These are phyloP conservation scores for Eulemur rubriventer DNA, from an alignment of 2,797 vertebrate genomes.

Conservation along the genomic window DNA sequence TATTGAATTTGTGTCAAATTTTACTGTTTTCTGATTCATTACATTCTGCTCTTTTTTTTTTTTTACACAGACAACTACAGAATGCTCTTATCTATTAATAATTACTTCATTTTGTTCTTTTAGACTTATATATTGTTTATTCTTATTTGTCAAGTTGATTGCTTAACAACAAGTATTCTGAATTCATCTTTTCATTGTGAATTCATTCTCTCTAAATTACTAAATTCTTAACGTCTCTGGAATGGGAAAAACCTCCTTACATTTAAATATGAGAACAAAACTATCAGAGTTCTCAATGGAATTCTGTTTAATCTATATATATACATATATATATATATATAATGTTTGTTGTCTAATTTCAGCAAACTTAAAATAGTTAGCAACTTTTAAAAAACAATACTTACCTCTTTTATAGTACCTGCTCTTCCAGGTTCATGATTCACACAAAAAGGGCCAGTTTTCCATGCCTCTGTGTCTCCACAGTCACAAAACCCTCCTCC, in stretches of 20 bases:
- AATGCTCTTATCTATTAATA: background rate
- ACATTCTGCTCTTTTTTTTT: background rate
- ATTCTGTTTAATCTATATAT: conserved; percentile 7
- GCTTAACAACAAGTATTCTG: conserved; percentile 30
- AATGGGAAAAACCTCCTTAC: background rate
- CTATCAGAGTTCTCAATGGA: background rate
- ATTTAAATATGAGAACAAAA: conserved; percentile 44
- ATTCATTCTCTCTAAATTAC: background rate
- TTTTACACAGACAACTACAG: background rate
- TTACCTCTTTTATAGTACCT: conserved; percentile 92
- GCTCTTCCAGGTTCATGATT: conserved; percentile 92
- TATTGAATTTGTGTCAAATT: conserved; percentile 23
- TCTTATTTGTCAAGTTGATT: background rate
- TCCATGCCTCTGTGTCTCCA: conserved; percentile 98
- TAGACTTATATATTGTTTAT: background rate
- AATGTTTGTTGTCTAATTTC: conserved; percentile 35
- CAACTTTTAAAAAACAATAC: conserved; percentile 45
- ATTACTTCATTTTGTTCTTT: conserved; percentile 14
- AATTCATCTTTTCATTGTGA: conserved; percentile 13
- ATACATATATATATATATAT: background rate
- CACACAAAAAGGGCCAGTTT: conserved; percentile 94
- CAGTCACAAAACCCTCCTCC: conserved; percentile 99
- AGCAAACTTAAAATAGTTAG: background rate
- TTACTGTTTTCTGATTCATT: background rate
- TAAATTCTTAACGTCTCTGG: background rate